Base-by-base conservation (phyloP, 2,113 vertebrate genomes). In the Poecilia latipinna region DNA sequence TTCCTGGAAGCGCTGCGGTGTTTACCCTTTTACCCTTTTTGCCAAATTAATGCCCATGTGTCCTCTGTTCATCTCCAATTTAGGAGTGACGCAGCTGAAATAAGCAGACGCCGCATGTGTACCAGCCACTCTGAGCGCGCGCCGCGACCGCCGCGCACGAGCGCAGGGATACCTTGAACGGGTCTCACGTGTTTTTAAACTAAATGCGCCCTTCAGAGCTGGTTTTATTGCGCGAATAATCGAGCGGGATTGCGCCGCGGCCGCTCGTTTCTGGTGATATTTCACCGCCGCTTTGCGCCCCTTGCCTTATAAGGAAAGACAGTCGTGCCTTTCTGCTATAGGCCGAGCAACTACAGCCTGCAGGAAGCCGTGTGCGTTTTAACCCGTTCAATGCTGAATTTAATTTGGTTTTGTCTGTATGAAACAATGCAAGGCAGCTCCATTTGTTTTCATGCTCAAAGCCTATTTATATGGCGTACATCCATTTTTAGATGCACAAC, bases 251-350 rank as follows among this genome's bases (percentile, higher is more conserved):
- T 31, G 77, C 10, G 64, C n/a, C 2, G 0, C 1, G 10, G 44
- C 44, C 15, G 68, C 61, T 75, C 11, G 8, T 65, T 87, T 70
- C 26, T 24, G 42, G 65, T 44, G 42, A 85, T 79, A 79, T 88
- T 91, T 86, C 74, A 19, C 35, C 63, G 75, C 61, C 15, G 78
- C 79, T 90, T 86, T 83, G 77, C 82, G 24, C 79, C 79, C 71
- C 86, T 87, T 87, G 72, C 94, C 94, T 93, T 94, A 94, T 94
- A 94, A 93, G 93, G 94, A 87, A 66, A 91, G 86, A 75, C 85
- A 79, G 86, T 87, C 86, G 91, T 94, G 92, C 91, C 83, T 78
- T 32, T 70, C 90, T 89, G 91, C 82, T 77, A 94, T 95, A 94
- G 94, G 93, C 91, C 94, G 86, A 87, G 77, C 77, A 5, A 3